Conservation (phyloP, 2,888 invertebrate species). For the Drosophila suboccidentalis region DNA sequence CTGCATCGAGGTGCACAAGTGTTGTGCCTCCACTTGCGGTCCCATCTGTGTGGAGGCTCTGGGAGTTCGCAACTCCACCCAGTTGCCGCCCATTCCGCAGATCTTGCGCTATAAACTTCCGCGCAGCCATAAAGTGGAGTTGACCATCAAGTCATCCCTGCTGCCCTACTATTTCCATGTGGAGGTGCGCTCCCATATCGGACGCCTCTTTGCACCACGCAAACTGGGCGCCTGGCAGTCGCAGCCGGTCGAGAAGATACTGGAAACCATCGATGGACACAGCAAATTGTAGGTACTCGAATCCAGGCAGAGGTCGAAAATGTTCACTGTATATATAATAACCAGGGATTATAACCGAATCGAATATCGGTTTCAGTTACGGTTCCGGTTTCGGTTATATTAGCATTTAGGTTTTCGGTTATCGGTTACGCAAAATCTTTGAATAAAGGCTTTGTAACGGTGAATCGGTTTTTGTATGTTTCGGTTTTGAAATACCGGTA, state of each 20-base stretch:
- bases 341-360: too few relatives aligned
- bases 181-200: slow-evolving; percentile 90
- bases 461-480: too few relatives aligned
- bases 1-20: slow-evolving; percentile 90
- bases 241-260: slow-evolving; percentile 82
- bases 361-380: too few relatives aligned
- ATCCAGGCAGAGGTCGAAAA: neutral
- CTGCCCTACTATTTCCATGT: slow-evolving; percentile 85
- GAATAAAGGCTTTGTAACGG: too few relatives aligned
- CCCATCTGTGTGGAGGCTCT: slow-evolving; percentile 89
- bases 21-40: slow-evolving; percentile 89
- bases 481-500: too few relatives aligned
- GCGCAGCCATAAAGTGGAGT: slow-evolving; percentile 87
- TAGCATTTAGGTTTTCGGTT: too few relatives aligned
- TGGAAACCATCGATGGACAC: slow-evolving; percentile 74
- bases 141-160: slow-evolving; percentile 84
- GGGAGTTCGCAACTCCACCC: slow-evolving; percentile 86
- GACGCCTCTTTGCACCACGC: slow-evolving; percentile 88
- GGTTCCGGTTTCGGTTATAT: too few relatives aligned
- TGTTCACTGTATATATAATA: too few relatives aligned
- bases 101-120: slow-evolving; percentile 87
- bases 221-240: slow-evolving; percentile 89
- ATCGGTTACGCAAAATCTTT: too few relatives aligned
- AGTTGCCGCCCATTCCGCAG: slow-evolving; percentile 88
- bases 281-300: slow-evolving; percentile 62